Evolutionary conservation across 92 coral and sea anemone genomes (phyloP), one percentile per base, ranked within the genome.

Genomic region (Blastomussa wellsi): DNA sequence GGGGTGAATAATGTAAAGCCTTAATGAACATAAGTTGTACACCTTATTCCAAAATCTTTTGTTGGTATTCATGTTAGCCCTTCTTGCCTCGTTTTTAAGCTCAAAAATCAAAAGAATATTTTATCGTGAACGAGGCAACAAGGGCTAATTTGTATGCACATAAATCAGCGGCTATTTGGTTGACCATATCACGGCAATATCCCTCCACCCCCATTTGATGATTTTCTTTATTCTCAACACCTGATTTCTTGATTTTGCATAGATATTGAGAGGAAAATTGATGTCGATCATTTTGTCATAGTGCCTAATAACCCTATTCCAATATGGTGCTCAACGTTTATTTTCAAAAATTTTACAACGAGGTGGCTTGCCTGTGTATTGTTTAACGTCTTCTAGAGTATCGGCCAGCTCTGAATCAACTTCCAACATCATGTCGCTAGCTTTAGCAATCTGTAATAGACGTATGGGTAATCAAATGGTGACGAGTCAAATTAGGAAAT

Each of bases 371-470:
- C 84, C 84, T 86, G 95, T 90, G 86, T 85, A 85, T 6, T 84
- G 89, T 19, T 76, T 84, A 29, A 93, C 70, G 57, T 78, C 82
- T 41, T 90, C 82, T 31, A 90, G 81, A 75, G 81, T 36, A 65
- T 87, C 86, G 14, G 88, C 86, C n/a, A 93, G 84, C 28, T 87
- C 89, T 8, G 77, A 85, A 33, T 92, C 92, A 57, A 90, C 55
- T 69, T 89, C 92, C 39, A 89, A 62, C 44, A 67, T 26, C 3
- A 55, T 57, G 32, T 87, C 80, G 17, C 81, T 57, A 59, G 89
- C 83, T 59, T 71, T 72, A 8, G 75, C 73, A 88, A 93, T 79
- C 93, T 93, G 88, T 55, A 42, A 71, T 29, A n/a, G n/a, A n/a
- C n/a, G n/a, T n/a, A n/a, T n/a, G n/a, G n/a, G n/a, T n/a, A n/a